Evolutionary conservation across 2,113 vertebrate species (phyloP).

Genomic region (Macrotus californicus): DNA sequence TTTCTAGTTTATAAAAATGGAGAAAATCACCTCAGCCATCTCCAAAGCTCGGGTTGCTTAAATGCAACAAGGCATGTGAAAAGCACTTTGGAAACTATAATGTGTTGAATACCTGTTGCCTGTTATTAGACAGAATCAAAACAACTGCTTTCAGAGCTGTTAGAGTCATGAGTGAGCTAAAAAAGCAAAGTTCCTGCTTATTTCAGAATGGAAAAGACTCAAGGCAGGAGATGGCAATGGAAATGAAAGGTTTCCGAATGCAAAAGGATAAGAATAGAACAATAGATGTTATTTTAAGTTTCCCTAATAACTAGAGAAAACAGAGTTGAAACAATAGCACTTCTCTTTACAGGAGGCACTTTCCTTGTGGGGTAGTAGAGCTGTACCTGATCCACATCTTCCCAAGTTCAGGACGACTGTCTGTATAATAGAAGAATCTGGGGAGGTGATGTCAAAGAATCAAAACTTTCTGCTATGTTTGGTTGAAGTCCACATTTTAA

Average conservation of each 20-base stretch:
- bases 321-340: neutral
- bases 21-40: neutral
- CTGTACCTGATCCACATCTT: neutral
- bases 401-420: neutral
- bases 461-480: constrained; percentile 19
- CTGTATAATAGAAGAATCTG: neutral
- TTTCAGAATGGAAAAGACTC: neutral
- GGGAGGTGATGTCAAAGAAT: neutral
- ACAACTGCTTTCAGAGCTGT: neutral
- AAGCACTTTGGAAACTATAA: neutral
- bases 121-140: neutral
- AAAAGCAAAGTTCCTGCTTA: neutral
- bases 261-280: neutral
- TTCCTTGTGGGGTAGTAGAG: neutral
- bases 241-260: neutral
- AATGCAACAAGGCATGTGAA: neutral
- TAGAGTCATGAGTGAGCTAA: neutral
- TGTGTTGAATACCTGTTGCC: neutral
- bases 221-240: neutral
- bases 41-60: neutral
- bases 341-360: neutral
- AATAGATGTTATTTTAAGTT: neutral
- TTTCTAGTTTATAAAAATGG: constrained; percentile 4
- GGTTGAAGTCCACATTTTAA: constrained; percentile 31
- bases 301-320: neutral